phyloP scores from a whole-genome alignment of 2,888 invertebrate species.

The Hoplodrina blanda region DNA sequence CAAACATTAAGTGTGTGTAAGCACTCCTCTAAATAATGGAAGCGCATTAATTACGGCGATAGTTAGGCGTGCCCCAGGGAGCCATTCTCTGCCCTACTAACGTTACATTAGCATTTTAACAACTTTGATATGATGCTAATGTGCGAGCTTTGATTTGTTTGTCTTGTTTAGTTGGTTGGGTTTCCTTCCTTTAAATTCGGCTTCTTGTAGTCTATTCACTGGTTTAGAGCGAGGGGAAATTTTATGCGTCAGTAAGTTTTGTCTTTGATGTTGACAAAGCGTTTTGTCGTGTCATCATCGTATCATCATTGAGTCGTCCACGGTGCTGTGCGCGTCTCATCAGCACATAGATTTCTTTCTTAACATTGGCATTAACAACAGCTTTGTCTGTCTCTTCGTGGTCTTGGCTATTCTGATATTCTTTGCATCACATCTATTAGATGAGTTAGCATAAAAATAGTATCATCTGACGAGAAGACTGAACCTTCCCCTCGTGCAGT shows the following conservation, averaged over 20 bases:
- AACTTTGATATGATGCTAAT: conserved; percentile 62
- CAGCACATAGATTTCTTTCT: neutral
- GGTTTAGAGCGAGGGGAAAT: conserved; percentile 18
- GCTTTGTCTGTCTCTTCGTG: too few species aligned
- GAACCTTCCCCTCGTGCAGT: conserved; percentile 27
- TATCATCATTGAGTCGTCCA: conserved; percentile 2
- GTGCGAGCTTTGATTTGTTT: conserved; percentile 62
- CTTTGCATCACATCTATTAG: too few species aligned
- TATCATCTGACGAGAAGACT: neutral
- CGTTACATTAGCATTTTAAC: conserved; percentile 65
- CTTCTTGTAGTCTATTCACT: conserved; percentile 33
- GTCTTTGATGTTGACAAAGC: conserved; percentile 17
- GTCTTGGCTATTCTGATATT: too few species aligned
- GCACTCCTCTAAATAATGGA: conserved; percentile 68
- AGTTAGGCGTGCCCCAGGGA: conserved; percentile 61
- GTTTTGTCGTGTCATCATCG: neutral
- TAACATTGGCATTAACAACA: neutral
- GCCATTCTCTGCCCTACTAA: conserved; percentile 62
- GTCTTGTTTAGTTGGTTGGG: conserved; percentile 57
- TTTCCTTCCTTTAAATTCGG: conserved; percentile 57
- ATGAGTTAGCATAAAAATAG: too few species aligned
- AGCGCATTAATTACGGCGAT: conserved; percentile 67
- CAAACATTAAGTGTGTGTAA: conserved; percentile 62
- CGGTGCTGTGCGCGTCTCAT: neutral
- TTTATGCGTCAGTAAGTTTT: conserved; percentile 31